phyloP scores from a whole-genome alignment of 2,888 invertebrate genomes.

The Sarcophaga carnaria region DNA sequence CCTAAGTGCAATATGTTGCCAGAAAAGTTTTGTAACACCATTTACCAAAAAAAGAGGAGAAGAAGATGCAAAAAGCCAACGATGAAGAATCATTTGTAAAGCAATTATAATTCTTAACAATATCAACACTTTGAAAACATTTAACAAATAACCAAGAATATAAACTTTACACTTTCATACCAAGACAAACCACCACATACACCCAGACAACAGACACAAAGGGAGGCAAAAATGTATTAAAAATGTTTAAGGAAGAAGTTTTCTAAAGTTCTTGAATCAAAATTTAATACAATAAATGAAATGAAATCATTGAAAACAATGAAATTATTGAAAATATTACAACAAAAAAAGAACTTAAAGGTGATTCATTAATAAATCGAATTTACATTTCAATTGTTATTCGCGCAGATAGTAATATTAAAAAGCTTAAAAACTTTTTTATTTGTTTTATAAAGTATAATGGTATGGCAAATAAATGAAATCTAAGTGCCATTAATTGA shows the following conservation, averaged over 20 bases:
- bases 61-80: constrained; percentile 60
- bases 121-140: constrained; percentile 50
- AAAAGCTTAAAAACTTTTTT: no score
- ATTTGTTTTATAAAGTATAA: no score
- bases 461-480: neutral
- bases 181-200: neutral
- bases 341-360: constrained; percentile 22
- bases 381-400: no score
- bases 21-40: constrained; percentile 69
- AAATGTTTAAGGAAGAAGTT: constrained; percentile 60
- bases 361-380: neutral
- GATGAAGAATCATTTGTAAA: constrained; percentile 59
- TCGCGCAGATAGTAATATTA: no score
- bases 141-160: constrained; percentile 19
- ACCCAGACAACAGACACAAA: constrained; percentile 15
- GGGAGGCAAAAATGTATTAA: neutral
- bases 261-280: constrained; percentile 37
- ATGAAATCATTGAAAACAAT: constrained; percentile 42
- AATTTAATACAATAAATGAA: constrained; percentile 35
- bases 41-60: constrained; percentile 51
- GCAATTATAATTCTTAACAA: constrained; percentile 62
- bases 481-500: neutral
- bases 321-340: constrained; percentile 3
- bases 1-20: constrained; percentile 70
- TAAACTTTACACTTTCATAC: neutral